These are phyloP conservation scores for Drosophila demipolita DNA, from an alignment of 2,888 invertebrate species.

Conservation along the genomic window DNA sequence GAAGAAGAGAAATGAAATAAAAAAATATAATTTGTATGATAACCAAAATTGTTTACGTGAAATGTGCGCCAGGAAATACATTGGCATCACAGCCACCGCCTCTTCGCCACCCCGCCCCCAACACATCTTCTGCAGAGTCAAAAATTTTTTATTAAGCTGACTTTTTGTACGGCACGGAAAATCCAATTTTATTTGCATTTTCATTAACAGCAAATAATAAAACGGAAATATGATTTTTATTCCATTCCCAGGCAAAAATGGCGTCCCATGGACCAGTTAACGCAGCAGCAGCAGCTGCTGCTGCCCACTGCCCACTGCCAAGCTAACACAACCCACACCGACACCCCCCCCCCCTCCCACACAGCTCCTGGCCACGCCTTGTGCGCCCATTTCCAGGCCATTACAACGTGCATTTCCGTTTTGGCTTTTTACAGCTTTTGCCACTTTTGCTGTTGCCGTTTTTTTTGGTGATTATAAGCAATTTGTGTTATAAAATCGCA, in stretches of 20 bases:
- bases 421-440: conserved; percentile 37
- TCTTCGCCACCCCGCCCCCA: too few relatives aligned
- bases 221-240: conserved; percentile 79
- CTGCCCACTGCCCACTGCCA: not conserved
- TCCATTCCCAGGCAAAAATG: conserved; percentile 64
- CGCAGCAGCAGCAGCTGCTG: conserved; percentile 50
- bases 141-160: conserved; percentile 64
- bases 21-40: conserved; percentile 31
- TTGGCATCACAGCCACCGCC: conserved; percentile 42
- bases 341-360: not conserved
- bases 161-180: conserved; percentile 71
- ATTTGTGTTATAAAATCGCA: conserved; percentile 77
- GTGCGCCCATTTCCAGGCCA: conserved; percentile 67
- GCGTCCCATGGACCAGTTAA: conserved; percentile 49
- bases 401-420: conserved; percentile 76
- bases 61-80: conserved; percentile 74
- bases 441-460: conserved; percentile 34
- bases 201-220: conserved; percentile 78
- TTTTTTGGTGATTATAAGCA: conserved; percentile 70
- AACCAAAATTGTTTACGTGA: conserved; percentile 72
- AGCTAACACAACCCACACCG: too few relatives aligned
- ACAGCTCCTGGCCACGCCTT: conserved; percentile 14
- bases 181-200: conserved; percentile 78
- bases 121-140: conserved; percentile 22
- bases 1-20: not conserved